These are phyloP conservation scores for Aphelenchoides besseyi DNA, from an alignment of 1,140 invertebrate genomes.

Conservation along the genomic window DNA sequence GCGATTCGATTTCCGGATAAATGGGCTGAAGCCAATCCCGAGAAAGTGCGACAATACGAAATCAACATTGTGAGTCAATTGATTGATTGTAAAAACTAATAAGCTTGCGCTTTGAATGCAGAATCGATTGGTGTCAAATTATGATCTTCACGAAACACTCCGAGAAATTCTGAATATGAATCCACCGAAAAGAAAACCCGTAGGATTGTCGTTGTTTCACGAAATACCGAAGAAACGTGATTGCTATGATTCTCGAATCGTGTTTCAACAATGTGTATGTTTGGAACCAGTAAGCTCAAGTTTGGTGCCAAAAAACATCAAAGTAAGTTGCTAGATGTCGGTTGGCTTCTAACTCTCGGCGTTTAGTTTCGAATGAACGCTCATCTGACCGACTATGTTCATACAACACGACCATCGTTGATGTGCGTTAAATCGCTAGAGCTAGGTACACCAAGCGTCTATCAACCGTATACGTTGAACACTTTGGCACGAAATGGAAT, in stretches of 20 bases:
- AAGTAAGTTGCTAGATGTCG: neutral
- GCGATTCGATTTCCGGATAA: constrained; percentile 43
- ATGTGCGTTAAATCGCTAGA: neutral
- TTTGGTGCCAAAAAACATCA: neutral
- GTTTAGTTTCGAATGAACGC: neutral
- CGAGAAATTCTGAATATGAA: constrained; percentile 41
- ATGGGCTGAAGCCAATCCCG: constrained; percentile 37
- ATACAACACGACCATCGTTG: neutral
- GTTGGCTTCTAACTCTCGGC: neutral
- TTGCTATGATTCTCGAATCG: constrained; percentile 39
- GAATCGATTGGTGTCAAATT: constrained; percentile 46
- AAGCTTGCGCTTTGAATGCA: constrained; percentile 14
- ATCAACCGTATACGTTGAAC: neutral
- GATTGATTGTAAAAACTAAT: neutral
- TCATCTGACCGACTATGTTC: neutral
- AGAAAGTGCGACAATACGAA: neutral
- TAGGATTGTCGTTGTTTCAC: constrained; percentile 43
- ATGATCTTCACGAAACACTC: constrained; percentile 52
- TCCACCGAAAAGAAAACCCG: neutral
- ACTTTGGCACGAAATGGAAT: neutral
- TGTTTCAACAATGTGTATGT: constrained; percentile 46
- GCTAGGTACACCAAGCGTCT: neutral
- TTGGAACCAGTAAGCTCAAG: constrained; percentile 22
- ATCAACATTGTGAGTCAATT: neutral
- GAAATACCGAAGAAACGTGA: constrained; percentile 42